These are phyloP conservation scores for Hippocampus zosterae DNA, from an alignment of 2,113 vertebrate genomes.

Conservation along the genomic window DNA sequence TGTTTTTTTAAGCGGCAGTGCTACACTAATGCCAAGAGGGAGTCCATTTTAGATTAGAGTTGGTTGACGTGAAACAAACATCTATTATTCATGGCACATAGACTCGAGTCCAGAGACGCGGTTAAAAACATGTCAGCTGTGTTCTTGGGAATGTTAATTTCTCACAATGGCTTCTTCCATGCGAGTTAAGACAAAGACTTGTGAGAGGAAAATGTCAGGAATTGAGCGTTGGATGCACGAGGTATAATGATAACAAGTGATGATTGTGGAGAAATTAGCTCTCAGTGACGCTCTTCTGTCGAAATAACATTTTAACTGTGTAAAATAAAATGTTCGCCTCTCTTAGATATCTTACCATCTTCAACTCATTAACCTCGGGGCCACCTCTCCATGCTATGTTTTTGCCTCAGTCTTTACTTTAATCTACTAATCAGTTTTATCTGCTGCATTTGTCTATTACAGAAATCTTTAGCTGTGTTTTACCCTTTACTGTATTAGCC, in stretches of 20 bases:
- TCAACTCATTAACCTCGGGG: too few species aligned
- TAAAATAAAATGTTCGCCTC: background rate
- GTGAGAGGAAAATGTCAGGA: background rate
- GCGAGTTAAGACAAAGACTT: background rate
- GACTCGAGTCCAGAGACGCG: constrained; percentile 5
- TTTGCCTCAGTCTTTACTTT: too few species aligned
- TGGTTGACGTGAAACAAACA: constrained; percentile 25
- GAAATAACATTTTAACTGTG: too few species aligned
- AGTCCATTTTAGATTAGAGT: constrained; percentile 22
- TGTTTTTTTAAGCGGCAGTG: background rate
- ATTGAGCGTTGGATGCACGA: background rate
- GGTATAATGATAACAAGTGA: background rate
- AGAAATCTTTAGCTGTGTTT: too few species aligned
- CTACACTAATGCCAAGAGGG: background rate
- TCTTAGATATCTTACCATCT: background rate
- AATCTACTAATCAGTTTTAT: too few species aligned
- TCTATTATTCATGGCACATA: constrained; percentile 12
- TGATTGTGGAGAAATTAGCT: background rate
- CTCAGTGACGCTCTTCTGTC: background rate
- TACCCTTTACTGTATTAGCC: too few species aligned
- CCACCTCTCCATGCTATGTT: too few species aligned
- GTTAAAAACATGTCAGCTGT: background rate
- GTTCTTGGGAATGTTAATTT: background rate
- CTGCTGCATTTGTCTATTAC: too few species aligned
- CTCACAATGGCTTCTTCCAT: background rate